A percentile compares a stretch with the other conserved stretches of the same genome.
These are phyloP conservation scores for Brenthis hecate DNA, from an alignment of 2,888 invertebrate genomes.

Conservation along the genomic window DNA sequence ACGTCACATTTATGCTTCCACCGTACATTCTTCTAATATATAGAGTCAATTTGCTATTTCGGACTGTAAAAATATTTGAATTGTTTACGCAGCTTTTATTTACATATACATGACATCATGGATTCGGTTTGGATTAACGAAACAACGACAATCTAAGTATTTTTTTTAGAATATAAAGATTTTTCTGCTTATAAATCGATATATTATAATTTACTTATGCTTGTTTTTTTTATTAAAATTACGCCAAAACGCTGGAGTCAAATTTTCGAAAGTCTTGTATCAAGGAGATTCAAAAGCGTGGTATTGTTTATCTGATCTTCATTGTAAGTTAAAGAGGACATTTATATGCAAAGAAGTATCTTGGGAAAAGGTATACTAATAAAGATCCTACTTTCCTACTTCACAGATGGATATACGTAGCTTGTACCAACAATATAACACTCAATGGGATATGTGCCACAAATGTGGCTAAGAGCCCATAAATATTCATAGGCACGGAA, in stretches of 20 bases:
- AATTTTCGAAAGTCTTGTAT: too few relatives aligned
- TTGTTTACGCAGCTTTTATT: conserved; percentile 22
- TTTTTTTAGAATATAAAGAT: neutral
- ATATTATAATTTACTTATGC: neutral
- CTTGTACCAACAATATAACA: conserved; percentile 12
- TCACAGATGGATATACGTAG: conserved; percentile 4
- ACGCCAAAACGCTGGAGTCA: too few relatives aligned
- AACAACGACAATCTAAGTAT: neutral
- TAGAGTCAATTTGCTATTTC: conserved; percentile 39
- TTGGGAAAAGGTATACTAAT: too few relatives aligned
- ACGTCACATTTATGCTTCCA: conserved; percentile 45
- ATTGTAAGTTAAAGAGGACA: too few relatives aligned
- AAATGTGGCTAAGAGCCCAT: conserved; percentile 14
- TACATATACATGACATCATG: conserved; percentile 7
- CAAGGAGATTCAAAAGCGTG: too few relatives aligned
- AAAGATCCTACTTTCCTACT: too few relatives aligned
- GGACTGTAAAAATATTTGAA: conserved; percentile 31
- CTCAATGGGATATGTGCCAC: conserved; percentile 2
- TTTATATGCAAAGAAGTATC: too few relatives aligned
- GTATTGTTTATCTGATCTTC: too few relatives aligned
- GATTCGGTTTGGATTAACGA: conserved; percentile 11
- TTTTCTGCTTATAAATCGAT: neutral
- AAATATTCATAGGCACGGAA: conserved; percentile 21
- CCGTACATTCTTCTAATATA: conserved; percentile 51
- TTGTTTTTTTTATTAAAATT: too few relatives aligned